phyloP scores from a whole-genome alignment of 2,113 vertebrate genomes.

The Vidua chalybeata region DNA sequence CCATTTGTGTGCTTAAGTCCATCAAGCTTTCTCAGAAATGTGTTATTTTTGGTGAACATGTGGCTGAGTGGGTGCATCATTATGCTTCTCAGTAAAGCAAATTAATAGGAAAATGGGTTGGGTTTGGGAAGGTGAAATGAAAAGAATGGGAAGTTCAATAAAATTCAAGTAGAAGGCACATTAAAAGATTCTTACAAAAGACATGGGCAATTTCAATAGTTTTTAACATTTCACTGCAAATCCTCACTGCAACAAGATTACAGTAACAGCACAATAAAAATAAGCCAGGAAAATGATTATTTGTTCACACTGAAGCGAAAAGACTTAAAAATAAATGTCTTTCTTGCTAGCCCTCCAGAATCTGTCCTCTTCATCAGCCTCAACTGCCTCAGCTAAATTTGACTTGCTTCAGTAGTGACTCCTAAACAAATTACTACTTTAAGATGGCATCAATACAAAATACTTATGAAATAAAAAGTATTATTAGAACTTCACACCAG shows the following conservation, averaged over 20 bases:
- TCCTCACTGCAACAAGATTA: not conserved
- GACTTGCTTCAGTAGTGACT: not conserved
- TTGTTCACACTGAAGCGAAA: not conserved
- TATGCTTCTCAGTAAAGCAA: not conserved
- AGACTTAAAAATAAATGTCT: not conserved
- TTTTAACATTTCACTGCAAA: not conserved
- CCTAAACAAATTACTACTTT: not conserved
- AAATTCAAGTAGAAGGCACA: not conserved
- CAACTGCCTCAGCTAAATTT: not conserved
- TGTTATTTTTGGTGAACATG: not conserved
- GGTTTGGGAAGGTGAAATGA: not conserved
- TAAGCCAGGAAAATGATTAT: not conserved
- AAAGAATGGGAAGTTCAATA: not conserved
- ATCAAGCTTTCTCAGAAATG: not conserved
- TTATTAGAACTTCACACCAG: not conserved
- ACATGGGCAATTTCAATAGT: not conserved
- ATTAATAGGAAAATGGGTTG: not conserved
- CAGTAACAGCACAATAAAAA: not conserved
- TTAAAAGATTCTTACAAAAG: not conserved
- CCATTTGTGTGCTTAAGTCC: not conserved
- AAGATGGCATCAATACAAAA: not conserved
- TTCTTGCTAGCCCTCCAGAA: not conserved
- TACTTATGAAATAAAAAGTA: not conserved
- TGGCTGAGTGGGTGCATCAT: not conserved
- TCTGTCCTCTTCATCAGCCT: not conserved